These are phyloP conservation scores for Chalcis sispes DNA, from an alignment of 2,888 invertebrate genomes.

Conservation along the genomic window DNA sequence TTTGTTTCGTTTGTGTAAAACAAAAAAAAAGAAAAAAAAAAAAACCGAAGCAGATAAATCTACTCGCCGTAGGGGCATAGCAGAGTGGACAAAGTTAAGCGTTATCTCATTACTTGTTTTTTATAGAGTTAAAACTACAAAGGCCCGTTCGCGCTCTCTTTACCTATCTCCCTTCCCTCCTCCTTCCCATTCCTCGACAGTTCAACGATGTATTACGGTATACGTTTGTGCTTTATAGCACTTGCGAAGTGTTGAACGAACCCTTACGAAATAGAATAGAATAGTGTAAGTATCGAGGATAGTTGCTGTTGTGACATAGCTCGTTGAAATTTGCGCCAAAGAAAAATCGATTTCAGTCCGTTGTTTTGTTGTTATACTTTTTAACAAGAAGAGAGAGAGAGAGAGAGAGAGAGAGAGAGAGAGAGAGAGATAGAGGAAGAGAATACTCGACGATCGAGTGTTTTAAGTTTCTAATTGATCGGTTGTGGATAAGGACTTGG, in stretches of 20 bases:
- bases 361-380: too few species aligned
- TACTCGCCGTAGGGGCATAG: neutral
- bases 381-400: too few species aligned
- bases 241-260: slow-evolving; percentile 39
- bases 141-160: too few species aligned
- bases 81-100: slow-evolving; percentile 13
- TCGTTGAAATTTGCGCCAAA: neutral
- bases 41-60: slow-evolving; percentile 11
- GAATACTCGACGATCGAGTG: too few species aligned
- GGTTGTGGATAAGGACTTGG: too few species aligned
- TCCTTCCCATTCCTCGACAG: too few species aligned
- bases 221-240: slow-evolving; percentile 31
- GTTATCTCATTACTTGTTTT: slow-evolving; percentile 42
- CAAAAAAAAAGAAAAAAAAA: neutral
- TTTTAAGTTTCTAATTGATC: too few species aligned
- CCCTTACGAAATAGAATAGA: slow-evolving; percentile 31
- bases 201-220: too few species aligned
- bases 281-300: neutral
- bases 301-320: neutral
- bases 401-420: too few species aligned
- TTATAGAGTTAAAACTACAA: slow-evolving; percentile 32
- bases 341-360: slow-evolving; percentile 31
- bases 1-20: too few species aligned
- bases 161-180: too few species aligned
- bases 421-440: too few species aligned